phyloP scores from a whole-genome alignment of 1,140 invertebrate genomes.

The Caligus rogercresseyi region DNA sequence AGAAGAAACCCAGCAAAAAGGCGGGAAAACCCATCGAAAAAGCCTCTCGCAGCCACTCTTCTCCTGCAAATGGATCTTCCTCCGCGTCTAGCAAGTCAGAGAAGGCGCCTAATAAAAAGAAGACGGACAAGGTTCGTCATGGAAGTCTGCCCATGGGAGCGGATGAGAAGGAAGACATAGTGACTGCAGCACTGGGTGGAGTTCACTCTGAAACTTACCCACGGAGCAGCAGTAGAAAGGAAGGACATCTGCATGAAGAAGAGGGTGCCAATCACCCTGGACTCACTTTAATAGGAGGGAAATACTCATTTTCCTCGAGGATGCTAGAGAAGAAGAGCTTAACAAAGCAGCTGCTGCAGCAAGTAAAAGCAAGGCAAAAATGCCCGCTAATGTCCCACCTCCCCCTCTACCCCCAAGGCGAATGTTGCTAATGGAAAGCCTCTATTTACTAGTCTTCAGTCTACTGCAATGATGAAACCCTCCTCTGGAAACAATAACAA shows the following conservation, averaged over 20 bases:
- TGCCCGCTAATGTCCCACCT: too few relatives aligned
- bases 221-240: background rate
- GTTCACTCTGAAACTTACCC: background rate
- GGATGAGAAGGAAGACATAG: background rate
- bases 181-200: background rate
- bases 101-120: background rate
- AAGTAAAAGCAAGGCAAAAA: background rate
- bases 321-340: background rate
- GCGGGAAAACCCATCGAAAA: background rate
- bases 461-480: background rate
- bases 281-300: conserved; percentile 11
- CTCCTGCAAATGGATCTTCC: background rate
- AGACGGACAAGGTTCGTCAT: background rate
- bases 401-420: background rate
- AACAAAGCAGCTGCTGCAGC: background rate
- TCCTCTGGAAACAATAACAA: background rate
- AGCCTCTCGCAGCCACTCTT: background rate
- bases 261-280: background rate
- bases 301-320: conserved; percentile 15
- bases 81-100: background rate
- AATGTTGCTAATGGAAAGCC: background rate
- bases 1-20: background rate
- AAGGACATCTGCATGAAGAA: background rate
- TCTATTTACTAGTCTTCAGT: background rate
- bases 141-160: background rate